These are phyloP conservation scores for Stigmatopora argus DNA, from an alignment of 2,113 vertebrate genomes.

Conservation along the genomic window DNA sequence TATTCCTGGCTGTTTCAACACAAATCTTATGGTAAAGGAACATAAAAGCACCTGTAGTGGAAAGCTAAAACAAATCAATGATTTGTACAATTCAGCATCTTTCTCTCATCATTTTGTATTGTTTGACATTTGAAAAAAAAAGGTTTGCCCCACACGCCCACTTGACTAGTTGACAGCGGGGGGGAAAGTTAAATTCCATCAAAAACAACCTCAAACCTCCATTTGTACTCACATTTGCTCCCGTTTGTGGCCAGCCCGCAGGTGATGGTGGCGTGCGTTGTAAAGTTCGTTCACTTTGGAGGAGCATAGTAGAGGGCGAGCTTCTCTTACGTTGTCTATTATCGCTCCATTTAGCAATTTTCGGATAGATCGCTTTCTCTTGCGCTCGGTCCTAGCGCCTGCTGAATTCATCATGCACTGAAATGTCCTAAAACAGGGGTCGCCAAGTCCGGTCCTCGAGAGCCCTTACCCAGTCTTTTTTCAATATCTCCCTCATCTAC, in stretches of 20 bases:
- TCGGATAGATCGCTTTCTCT: neutral
- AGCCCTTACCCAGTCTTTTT: no score
- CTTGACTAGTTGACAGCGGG: neutral
- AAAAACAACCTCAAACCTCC: neutral
- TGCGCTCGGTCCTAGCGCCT: no score
- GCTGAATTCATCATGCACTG: no score
- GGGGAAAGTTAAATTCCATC: neutral
- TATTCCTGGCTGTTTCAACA: conserved; percentile 36
- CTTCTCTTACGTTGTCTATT: neutral
- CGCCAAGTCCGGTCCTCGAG: no score
- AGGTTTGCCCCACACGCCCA: neutral
- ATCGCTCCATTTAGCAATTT: neutral
- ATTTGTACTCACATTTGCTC: conserved; percentile 55
- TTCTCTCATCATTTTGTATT: conserved; percentile 26
- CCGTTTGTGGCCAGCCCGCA: conserved; percentile 52
- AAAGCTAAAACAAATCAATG: conserved; percentile 15
- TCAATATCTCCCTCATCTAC: no score
- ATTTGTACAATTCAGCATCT: conserved; percentile 1
- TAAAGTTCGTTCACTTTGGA: conserved; percentile 3
- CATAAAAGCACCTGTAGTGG: neutral
- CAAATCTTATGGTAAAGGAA: neutral
- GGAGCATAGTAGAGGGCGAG: conserved; percentile 12
- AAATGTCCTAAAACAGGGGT: no score
- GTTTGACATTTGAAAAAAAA: no score
- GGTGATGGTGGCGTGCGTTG: conserved; percentile 29